A percentile compares a stretch with the other conserved stretches of the same genome.
Evolutionary conservation across 2,888 invertebrate genomes (phyloP).

Genomic region (Drosophila putrida): DNA sequence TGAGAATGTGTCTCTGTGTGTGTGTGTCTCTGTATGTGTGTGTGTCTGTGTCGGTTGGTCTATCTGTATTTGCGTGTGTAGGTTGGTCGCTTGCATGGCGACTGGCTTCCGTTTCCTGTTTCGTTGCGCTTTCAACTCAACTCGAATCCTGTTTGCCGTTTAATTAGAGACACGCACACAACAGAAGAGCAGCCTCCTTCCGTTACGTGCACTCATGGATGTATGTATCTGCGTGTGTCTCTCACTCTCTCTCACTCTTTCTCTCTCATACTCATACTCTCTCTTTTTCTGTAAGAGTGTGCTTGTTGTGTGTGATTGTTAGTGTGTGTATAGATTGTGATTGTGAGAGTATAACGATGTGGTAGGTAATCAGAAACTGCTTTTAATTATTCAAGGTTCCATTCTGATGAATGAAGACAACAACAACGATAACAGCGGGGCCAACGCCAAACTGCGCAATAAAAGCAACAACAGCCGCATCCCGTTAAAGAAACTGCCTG

Average conservation of each 20-base stretch:
- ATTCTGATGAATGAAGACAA: slow-evolving; percentile 84
- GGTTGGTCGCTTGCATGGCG: slow-evolving; percentile 66
- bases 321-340: slow-evolving; percentile 58
- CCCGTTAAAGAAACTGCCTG: slow-evolving; percentile 69
- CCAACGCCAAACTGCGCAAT: slow-evolving; percentile 67
- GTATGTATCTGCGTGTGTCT: slow-evolving; percentile 32
- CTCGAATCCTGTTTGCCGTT: slow-evolving; percentile 81
- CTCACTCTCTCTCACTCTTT: slow-evolving; percentile 5
- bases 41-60: slow-evolving; percentile 15
- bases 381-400: slow-evolving; percentile 85
- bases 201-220: slow-evolving; percentile 61
- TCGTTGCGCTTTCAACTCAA: slow-evolving; percentile 81
- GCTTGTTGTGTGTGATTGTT: slow-evolving; percentile 30
- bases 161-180: slow-evolving; percentile 79
- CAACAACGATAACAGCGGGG: slow-evolving; percentile 55
- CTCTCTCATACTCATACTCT: slow-evolving; percentile 13
- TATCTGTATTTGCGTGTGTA: slow-evolving; percentile 35
- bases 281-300: slow-evolving; percentile 8
- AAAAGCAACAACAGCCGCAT: slow-evolving; percentile 53
- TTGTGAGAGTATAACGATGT: slow-evolving; percentile 80
- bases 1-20: slow-evolving; percentile 21
- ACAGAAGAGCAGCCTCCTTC: slow-evolving; percentile 70
- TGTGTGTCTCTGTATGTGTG: slow-evolving; percentile 20
- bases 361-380: slow-evolving; percentile 85
- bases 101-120: slow-evolving; percentile 81